These are phyloP conservation scores for Trochalopteron elliotii DNA, from an alignment of 2,113 vertebrate genomes.

Conservation along the genomic window DNA sequence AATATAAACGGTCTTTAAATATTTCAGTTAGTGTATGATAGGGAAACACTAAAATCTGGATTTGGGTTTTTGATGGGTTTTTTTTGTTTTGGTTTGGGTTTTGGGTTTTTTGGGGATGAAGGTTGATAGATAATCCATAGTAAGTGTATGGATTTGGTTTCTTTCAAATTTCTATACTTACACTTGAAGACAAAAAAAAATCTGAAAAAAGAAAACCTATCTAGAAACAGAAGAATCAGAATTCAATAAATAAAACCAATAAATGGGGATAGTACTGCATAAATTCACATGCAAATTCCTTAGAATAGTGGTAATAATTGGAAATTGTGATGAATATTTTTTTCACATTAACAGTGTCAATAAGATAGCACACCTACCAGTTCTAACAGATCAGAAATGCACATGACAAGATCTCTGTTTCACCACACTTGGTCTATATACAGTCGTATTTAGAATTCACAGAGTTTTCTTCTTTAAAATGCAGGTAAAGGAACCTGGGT, in stretches of 20 bases:
- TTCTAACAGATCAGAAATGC: not conserved
- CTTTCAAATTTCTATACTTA: not conserved
- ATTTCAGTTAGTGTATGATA: not conserved
- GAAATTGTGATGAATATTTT: not conserved
- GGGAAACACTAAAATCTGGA: not conserved
- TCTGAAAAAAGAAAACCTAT: not conserved
- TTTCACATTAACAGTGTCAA: not conserved
- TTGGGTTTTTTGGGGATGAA: not conserved
- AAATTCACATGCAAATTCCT: not conserved
- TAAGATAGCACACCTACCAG: not conserved
- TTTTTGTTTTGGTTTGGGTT: not conserved
- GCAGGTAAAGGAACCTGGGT: not conserved
- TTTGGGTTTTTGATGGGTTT: accelerated
- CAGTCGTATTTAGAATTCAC: not conserved
- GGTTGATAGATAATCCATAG: not conserved
- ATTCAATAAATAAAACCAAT: not conserved
- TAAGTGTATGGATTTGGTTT: not conserved
- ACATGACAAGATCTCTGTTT: not conserved
- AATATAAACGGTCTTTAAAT: not conserved
- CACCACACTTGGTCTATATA: not conserved
- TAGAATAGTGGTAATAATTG: not conserved
- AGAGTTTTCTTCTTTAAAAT: not conserved
- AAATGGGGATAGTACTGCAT: not conserved
- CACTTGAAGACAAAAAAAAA: not conserved
- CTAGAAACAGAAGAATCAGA: not conserved